Percentiles rank a stretch among this genome's conserved stretches.
These are phyloP conservation scores for Drosophila neoperkinsi DNA, from an alignment of 2,888 invertebrate species.

Conservation along the genomic window DNA sequence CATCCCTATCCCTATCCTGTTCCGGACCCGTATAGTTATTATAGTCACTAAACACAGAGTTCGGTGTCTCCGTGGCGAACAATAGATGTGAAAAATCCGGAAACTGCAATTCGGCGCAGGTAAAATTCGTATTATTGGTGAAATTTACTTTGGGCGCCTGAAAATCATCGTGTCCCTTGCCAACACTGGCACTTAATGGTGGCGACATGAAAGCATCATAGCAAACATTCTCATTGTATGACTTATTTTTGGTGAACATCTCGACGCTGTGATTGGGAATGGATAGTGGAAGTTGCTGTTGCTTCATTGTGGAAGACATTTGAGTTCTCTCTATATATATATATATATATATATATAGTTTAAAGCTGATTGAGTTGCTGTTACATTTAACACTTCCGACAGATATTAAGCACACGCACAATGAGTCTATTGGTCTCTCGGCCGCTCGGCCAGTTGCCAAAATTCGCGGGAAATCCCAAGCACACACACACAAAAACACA, in stretches of 20 bases:
- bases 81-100: slow-evolving; percentile 80
- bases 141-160: slow-evolving; percentile 56
- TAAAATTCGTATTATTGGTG: slow-evolving; percentile 56
- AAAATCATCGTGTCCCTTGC: slow-evolving; percentile 47
- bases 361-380: slow-evolving; percentile 15
- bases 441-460: slow-evolving; percentile 72
- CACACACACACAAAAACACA: slow-evolving; percentile 28
- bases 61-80: slow-evolving; percentile 83
- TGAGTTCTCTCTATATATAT: slow-evolving; percentile 7
- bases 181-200: slow-evolving; percentile 72
- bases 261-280: slow-evolving; percentile 56
- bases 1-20: slow-evolving; percentile 68
- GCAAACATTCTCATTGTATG: slow-evolving; percentile 33
- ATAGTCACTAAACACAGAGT: slow-evolving; percentile 82
- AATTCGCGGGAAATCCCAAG: slow-evolving; percentile 84
- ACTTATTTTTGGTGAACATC: slow-evolving; percentile 47
- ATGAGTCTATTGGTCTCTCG: slow-evolving; percentile 28
- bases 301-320: slow-evolving; percentile 78
- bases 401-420: slow-evolving; percentile 30
- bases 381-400: slow-evolving; percentile 69
- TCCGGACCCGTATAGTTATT: slow-evolving; percentile 43
- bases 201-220: slow-evolving; percentile 74
- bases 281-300: slow-evolving; percentile 62
- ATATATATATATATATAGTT: slow-evolving; percentile 3
- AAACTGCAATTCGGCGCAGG: slow-evolving; percentile 76